A percentile compares a stretch with the other conserved stretches of the same genome.
phyloP scores from a whole-genome alignment of 2,888 invertebrate species.

The Eupithecia subfuscata region DNA sequence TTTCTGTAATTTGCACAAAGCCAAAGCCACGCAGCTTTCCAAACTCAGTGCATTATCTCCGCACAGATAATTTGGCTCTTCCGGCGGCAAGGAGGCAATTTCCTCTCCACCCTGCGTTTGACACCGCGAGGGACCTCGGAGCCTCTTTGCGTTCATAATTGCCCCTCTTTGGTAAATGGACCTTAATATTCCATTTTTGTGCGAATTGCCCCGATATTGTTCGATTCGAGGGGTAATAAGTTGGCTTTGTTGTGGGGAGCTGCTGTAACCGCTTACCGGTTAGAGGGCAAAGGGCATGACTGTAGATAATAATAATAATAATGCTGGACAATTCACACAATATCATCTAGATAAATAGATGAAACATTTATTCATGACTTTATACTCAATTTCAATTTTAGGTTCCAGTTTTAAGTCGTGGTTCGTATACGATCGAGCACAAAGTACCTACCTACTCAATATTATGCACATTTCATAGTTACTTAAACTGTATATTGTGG shows the following conservation, averaged over 20 bases:
- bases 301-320: too few relatives aligned
- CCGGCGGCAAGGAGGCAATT: conserved; percentile 69
- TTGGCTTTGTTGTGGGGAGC: conserved; percentile 34
- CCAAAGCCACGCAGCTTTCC: not conserved
- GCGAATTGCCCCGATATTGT: conserved; percentile 40
- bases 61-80: conserved; percentile 61
- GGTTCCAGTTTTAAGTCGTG: too few relatives aligned
- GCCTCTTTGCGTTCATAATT: conserved; percentile 53
- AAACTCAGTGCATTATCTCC: conserved; percentile 34
- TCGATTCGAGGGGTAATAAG: conserved; percentile 30
- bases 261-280: not conserved
- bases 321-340: too few relatives aligned
- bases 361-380: too few relatives aligned
- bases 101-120: conserved; percentile 65
- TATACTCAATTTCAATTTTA: too few relatives aligned
- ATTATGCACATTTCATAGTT: too few relatives aligned
- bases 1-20: not conserved
- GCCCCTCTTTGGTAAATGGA: conserved; percentile 47
- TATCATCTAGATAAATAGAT: too few relatives aligned
- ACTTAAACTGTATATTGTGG: too few relatives aligned
- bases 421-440: too few relatives aligned
- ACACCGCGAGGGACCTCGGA: conserved; percentile 48
- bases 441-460: too few relatives aligned
- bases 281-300: not conserved
- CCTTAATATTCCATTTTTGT: conserved; percentile 48